Evolutionary conservation across 2,888 invertebrate species (phyloP).

Genomic region (Tachina fera): DNA sequence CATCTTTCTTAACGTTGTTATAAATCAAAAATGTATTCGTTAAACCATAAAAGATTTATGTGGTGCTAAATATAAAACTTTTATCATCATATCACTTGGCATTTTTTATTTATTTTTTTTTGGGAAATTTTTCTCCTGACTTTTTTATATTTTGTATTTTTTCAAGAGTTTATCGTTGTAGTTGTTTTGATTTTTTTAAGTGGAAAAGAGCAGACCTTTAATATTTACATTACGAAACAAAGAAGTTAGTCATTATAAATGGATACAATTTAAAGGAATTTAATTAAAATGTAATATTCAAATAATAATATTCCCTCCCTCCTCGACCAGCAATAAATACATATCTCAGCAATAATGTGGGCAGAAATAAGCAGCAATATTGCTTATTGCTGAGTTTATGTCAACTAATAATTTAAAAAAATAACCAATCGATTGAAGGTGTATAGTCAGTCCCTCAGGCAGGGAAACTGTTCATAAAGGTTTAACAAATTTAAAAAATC

Average conservation of each 20-base stretch:
- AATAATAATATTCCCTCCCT: no score
- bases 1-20: slow-evolving; percentile 57
- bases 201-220: slow-evolving; percentile 15
- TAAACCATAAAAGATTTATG: slow-evolving; percentile 79
- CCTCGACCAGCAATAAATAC: no score
- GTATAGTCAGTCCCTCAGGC: no score
- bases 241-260: neutral
- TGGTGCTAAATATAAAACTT: slow-evolving; percentile 78
- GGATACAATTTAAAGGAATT: slow-evolving; percentile 15
- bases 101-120: slow-evolving; percentile 23
- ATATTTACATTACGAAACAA: slow-evolving; percentile 21
- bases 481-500: no score
- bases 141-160: neutral
- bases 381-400: no score
- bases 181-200: slow-evolving; percentile 8
- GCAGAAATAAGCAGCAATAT: no score
- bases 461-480: no score
- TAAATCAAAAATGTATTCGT: slow-evolving; percentile 71
- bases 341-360: no score
- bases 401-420: no score
- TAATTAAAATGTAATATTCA: neutral
- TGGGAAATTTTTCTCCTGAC: neutral
- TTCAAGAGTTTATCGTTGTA: slow-evolving; percentile 18
- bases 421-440: no score
- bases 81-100: slow-evolving; percentile 63